Evolutionary conservation across 2,113 vertebrate genomes (phyloP).

Genomic region (Cettia cetti): DNA sequence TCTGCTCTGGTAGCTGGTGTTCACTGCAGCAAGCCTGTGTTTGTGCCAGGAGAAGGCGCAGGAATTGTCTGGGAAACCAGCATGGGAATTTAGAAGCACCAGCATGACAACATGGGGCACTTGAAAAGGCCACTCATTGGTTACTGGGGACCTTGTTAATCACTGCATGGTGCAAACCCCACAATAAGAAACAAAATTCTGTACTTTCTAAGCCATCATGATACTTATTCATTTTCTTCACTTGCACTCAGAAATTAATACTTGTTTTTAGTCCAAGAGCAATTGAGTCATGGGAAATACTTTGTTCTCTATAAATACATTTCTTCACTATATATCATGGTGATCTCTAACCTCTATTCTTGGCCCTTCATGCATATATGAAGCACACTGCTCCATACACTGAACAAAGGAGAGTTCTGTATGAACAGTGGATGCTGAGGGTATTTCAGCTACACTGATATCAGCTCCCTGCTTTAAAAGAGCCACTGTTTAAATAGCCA

Average conservation of each 20-base stretch:
- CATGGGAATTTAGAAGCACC: not conserved
- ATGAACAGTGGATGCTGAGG: not conserved
- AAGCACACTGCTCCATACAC: not conserved
- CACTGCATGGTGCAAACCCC: not conserved
- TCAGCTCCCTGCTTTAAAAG: not conserved
- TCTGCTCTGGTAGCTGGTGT: not conserved
- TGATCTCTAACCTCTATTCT: not conserved
- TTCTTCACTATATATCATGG: not conserved
- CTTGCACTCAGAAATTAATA: not conserved
- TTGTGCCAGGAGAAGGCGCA: not conserved
- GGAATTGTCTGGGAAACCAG: not conserved
- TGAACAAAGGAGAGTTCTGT: not conserved
- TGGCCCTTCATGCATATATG: not conserved
- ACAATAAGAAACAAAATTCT: not conserved
- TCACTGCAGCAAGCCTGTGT: not conserved
- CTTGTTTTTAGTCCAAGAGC: not conserved
- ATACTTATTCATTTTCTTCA: not conserved
- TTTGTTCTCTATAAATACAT: not conserved
- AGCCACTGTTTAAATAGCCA: not conserved
- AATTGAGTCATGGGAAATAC: not conserved
- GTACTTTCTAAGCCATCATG: not conserved
- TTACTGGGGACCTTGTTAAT: not conserved
- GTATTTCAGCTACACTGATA: not conserved
- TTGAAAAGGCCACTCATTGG: not conserved
- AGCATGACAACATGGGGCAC: not conserved